phyloP scores from a whole-genome alignment of 2,797 vertebrate genomes.

The Lepus oiostolus region DNA sequence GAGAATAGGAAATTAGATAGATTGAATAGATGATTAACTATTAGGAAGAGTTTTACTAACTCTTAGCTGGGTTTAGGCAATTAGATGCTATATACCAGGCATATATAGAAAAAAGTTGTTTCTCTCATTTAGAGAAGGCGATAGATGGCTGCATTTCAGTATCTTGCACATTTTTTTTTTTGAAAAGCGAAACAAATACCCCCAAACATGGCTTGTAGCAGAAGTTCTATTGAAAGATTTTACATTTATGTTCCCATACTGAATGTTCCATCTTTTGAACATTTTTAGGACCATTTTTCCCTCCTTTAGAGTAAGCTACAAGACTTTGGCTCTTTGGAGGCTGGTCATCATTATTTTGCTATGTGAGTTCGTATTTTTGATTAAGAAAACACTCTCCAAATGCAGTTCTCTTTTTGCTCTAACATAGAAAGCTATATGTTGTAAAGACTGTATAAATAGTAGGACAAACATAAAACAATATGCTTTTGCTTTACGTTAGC shows the following conservation, averaged over 20 bases:
- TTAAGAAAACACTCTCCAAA: conserved; percentile 13
- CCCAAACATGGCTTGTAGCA: not conserved
- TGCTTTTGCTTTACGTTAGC: conserved; percentile 13
- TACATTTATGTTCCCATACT: not conserved
- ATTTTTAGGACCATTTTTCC: not conserved
- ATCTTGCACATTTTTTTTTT: not conserved
- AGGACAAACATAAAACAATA: conserved; percentile 1
- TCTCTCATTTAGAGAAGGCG: not conserved
- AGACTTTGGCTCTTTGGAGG: not conserved
- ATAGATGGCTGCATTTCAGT: not conserved
- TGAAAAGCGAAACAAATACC: not conserved
- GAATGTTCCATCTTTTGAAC: not conserved
- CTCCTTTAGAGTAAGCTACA: not conserved
- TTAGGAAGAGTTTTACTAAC: not conserved
- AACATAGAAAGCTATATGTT: not conserved
- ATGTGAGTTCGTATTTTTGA: not conserved
- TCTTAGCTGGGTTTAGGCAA: not conserved
- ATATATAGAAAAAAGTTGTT: not conserved
- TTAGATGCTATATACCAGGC: not conserved
- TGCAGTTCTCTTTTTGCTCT: conserved; percentile 1
- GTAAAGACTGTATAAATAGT: conserved; percentile 31
- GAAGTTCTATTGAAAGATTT: not conserved
- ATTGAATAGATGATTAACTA: not conserved
- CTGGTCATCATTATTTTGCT: not conserved
- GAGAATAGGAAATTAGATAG: not conserved